Percentiles rank a stretch among this genome's conserved stretches.
phyloP scores from a whole-genome alignment of 2,113 vertebrate genomes.

The Stercorarius parasiticus region DNA sequence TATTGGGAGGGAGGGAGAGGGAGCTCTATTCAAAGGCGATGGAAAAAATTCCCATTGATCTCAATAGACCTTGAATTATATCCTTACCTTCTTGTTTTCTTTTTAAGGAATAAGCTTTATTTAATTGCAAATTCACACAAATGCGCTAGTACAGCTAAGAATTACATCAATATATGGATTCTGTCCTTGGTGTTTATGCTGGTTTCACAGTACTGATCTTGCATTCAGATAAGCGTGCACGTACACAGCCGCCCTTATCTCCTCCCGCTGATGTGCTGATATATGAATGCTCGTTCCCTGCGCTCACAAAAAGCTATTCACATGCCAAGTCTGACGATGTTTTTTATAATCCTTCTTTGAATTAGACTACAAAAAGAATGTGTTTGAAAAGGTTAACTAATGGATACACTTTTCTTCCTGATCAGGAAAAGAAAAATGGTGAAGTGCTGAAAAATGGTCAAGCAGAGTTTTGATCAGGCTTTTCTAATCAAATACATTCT shows the following conservation, averaged over 20 bases:
- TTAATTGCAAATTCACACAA: constrained; percentile 55
- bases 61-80: constrained; percentile 28
- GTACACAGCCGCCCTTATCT: constrained; percentile 47
- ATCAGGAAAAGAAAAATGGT: constrained; percentile 46
- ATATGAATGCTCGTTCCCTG: constrained; percentile 35
- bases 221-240: constrained; percentile 47
- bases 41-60: not conserved
- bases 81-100: constrained; percentile 54
- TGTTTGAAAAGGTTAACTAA: constrained; percentile 65
- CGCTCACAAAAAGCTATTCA: constrained; percentile 41
- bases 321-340: not conserved
- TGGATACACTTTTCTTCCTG: constrained; percentile 46
- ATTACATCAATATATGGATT: constrained; percentile 62
- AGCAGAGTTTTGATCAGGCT: constrained; percentile 49
- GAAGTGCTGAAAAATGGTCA: constrained; percentile 56
- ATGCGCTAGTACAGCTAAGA: constrained; percentile 16
- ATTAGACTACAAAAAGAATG: constrained; percentile 47
- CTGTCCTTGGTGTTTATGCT: constrained; percentile 52
- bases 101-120: constrained; percentile 45
- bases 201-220: constrained; percentile 51
- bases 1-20: not conserved
- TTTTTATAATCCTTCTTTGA: constrained; percentile 52
- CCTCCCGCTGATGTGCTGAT: constrained; percentile 54
- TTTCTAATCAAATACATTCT: constrained; percentile 33
- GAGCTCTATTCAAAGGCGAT: not conserved